Evolutionary conservation across 2,113 vertebrate species (phyloP).

Genomic region (Ptilonorhynchus violaceus): DNA sequence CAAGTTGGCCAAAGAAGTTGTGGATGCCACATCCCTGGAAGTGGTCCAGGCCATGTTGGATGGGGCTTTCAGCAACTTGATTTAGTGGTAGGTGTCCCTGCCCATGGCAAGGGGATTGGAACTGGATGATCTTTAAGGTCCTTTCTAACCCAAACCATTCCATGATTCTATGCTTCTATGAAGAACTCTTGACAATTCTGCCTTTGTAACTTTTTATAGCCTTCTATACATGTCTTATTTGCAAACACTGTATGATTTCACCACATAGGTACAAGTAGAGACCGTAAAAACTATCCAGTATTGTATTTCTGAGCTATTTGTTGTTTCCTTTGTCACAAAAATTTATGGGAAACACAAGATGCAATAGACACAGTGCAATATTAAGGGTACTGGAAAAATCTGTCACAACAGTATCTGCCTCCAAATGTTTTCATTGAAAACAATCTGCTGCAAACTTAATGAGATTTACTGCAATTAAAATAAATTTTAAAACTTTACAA

Average conservation of each 20-base stretch:
- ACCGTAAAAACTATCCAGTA: background rate
- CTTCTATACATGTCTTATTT: background rate
- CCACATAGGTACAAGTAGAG: background rate
- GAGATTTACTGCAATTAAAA: background rate
- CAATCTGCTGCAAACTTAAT: background rate
- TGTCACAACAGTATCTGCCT: background rate
- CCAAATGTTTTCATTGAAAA: slow-evolving; percentile 3
- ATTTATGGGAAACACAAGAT: background rate
- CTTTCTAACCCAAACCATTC: background rate
- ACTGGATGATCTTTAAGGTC: background rate
- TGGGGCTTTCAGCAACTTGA: background rate
- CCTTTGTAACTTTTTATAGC: background rate
- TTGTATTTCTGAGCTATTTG: background rate
- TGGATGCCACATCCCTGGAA: background rate
- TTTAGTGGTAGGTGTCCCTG: background rate
- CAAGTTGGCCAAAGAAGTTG: background rate
- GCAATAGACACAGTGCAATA: background rate
- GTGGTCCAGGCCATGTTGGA: background rate
- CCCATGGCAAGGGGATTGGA: background rate
- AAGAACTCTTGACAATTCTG: background rate
- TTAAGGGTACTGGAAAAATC: background rate
- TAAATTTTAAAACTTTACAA: background rate
- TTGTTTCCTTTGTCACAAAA: background rate
- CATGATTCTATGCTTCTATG: background rate
- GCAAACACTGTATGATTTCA: background rate